Conservation (phyloP, 2,888 invertebrate genomes). For the Aspidiotus rigidus region DNA sequence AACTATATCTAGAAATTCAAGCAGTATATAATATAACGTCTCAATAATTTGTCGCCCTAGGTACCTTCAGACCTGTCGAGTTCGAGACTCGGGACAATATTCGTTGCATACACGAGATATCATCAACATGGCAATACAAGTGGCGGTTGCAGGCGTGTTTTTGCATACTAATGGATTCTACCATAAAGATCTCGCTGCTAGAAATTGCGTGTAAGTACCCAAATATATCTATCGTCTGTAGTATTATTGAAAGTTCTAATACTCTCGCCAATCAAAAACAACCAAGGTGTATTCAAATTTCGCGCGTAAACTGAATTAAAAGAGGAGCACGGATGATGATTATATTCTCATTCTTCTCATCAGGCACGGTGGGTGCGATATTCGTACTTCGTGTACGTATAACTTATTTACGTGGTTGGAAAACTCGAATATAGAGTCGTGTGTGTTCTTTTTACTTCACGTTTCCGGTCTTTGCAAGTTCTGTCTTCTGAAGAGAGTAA, state of each 20-base stretch:
- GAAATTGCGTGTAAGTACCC: conserved; percentile 79
- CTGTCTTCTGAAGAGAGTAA: no score
- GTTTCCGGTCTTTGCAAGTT: no score
- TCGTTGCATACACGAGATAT: conserved; percentile 63
- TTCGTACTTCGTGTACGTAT: no score
- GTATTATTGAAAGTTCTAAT: conserved; percentile 12
- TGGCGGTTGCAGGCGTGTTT: conserved; percentile 75
- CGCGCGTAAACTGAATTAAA: neutral
- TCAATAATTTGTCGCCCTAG: conserved; percentile 38
- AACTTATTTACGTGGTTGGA: no score
- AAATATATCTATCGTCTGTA: neutral
- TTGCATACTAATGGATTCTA: conserved; percentile 78
- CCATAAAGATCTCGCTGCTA: conserved; percentile 81
- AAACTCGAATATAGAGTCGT: no score
- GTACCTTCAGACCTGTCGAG: conserved; percentile 44
- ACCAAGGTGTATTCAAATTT: neutral
- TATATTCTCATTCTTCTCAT: no score
- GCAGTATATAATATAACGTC: neutral
- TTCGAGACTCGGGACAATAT: conserved; percentile 43
- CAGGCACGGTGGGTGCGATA: no score
- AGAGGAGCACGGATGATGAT: no score
- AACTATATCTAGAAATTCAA: neutral
- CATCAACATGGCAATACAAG: conserved; percentile 75
- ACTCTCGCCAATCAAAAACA: neutral
- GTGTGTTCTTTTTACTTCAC: no score